Conservation (phyloP, 2,113 vertebrate species). For the Lagopus leucura region DNA sequence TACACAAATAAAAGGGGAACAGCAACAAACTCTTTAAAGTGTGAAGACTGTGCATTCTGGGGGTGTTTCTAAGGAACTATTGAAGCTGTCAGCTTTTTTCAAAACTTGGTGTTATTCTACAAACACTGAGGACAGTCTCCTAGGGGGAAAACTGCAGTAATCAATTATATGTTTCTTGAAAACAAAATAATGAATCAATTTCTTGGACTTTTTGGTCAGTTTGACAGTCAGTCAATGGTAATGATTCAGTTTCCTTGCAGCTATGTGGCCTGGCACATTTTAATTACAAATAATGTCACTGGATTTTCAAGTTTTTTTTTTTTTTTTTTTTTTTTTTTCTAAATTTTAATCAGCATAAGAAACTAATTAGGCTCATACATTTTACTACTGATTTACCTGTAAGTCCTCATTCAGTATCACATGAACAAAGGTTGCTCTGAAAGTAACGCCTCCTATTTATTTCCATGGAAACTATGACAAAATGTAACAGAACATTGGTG, state of each 20-base stretch:
- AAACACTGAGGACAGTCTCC: neutral
- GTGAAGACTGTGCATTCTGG: neutral
- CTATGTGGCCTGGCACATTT: neutral
- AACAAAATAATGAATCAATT: neutral
- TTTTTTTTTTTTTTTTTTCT: neutral
- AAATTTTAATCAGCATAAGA: neutral
- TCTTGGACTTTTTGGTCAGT: neutral
- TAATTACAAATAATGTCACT: neutral
- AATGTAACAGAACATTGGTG: too few species aligned
- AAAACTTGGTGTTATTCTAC: neutral
- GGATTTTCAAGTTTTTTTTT: neutral
- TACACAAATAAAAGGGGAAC: neutral
- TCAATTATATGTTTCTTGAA: neutral
- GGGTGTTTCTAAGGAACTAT: neutral
- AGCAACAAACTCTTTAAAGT: neutral
- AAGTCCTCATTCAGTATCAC: neutral
- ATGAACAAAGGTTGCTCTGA: fast-evolving
- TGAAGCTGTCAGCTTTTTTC: neutral
- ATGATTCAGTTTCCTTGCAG: neutral
- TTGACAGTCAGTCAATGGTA: neutral
- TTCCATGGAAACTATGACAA: neutral
- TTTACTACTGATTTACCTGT: neutral
- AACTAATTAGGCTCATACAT: fast-evolving
- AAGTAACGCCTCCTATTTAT: neutral
- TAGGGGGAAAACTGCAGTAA: neutral